Base-by-base conservation (phyloP, 2,888 invertebrate genomes). In the Plebejus anna region DNA sequence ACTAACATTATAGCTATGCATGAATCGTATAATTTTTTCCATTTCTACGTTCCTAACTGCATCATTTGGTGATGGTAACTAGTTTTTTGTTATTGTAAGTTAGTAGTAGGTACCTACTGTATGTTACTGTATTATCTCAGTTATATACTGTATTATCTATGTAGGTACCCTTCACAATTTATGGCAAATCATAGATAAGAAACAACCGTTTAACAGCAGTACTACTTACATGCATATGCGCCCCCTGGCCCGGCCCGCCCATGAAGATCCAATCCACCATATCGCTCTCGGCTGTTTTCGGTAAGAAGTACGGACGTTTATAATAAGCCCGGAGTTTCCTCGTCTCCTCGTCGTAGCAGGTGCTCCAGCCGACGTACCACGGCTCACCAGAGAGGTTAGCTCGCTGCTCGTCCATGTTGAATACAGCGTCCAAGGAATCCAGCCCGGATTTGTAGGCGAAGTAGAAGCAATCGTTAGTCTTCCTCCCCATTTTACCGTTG, bases 241-340 rank as follows among this genome's bases (percentile, higher is more conserved):
- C 99, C 0, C 99, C 99, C 84, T 97, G 96, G 0, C 99, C 99
- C 0, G 98, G 96, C 51, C 97, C 98, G 0, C 99, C 99, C 97
- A 99, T 99, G 87, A 99, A 99, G 82, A 99, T 97, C 99, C 99
- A 99, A 89, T 98, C 98, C 0, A 97, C 96, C 79, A 96, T 97
- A 83, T 98, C 97, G 83, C 97, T 97, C 88, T 99, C 98, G 0
- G 99, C 97, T 0, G 96, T 95, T 57, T 89, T 90, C 0, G 99
- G 98, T 75, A 99, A 94, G 88, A 99, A 99, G 86, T 99, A 98
- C 0, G 99, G 99, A 55, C 96, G 94, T 1, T 94, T 90, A 87
- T 98, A 98, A 86, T 97, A 97, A 76, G 95, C 87, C 73, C 98
- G 95, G 76, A 99, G 92, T 70, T 95, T 93, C 82, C 96, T 95